A percentile compares a stretch with the other conserved stretches of the same genome.
phyloP scores from a whole-genome alignment of 2,888 invertebrate genomes.

The Spodoptera picta region DNA sequence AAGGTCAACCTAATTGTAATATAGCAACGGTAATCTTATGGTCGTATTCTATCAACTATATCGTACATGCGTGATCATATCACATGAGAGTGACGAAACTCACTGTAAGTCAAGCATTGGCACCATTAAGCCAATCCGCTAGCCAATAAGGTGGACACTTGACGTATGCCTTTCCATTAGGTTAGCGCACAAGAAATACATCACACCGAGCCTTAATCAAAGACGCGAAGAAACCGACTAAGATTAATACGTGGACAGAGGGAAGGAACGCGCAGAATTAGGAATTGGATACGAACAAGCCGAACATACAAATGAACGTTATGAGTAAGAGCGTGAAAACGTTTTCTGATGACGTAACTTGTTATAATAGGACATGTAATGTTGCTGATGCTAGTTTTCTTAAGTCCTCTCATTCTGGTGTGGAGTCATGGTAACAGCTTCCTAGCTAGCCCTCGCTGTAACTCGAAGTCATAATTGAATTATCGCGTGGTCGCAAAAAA shows the following conservation, averaged over 20 bases:
- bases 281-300: constrained; percentile 67
- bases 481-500: constrained; percentile 73
- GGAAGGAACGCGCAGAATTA: constrained; percentile 71
- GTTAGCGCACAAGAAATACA: constrained; percentile 86
- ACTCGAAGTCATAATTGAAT: constrained; percentile 76
- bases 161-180: constrained; percentile 87
- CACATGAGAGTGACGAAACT: constrained; percentile 72
- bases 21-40: constrained; percentile 48
- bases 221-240: constrained; percentile 80
- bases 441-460: constrained; percentile 59
- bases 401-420: constrained; percentile 32
- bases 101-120: constrained; percentile 73
- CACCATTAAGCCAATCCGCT: constrained; percentile 83
- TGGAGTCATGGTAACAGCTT: constrained; percentile 31
- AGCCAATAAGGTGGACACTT: constrained; percentile 87
- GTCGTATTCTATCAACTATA: constrained; percentile 37
- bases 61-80: constrained; percentile 48
- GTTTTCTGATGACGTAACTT: background rate
- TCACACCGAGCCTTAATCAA: constrained; percentile 86
- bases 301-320: constrained; percentile 68
- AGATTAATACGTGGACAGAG: constrained; percentile 84
- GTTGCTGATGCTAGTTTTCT: constrained; percentile 15
- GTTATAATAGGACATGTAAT: background rate
- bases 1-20: constrained; percentile 38
- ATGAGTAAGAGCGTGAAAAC: constrained; percentile 51